phyloP scores from a whole-genome alignment of 2,888 invertebrate species.

The Spisula solida region DNA sequence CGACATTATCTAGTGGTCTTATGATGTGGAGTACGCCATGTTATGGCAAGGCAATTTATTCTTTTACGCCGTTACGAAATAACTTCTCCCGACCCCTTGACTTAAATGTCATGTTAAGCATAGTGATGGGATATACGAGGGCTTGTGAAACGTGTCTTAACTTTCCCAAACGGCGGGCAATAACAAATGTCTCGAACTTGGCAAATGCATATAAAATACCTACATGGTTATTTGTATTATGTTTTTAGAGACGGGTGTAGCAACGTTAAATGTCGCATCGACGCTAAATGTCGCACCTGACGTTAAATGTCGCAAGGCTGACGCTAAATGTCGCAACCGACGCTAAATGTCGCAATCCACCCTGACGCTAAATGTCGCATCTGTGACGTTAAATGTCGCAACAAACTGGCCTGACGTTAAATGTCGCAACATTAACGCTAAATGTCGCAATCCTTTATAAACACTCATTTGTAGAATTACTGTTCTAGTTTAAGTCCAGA shows the following conservation, averaged over 20 bases:
- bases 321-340: too few species aligned
- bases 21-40: background rate
- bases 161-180: background rate
- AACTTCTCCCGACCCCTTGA: conserved; percentile 24
- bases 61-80: conserved; percentile 19
- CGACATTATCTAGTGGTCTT: background rate
- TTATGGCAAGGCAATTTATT: conserved; percentile 38
- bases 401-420: too few species aligned
- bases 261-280: too few species aligned
- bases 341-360: too few species aligned
- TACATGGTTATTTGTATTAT: background rate
- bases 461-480: too few species aligned
- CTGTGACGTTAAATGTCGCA: too few species aligned
- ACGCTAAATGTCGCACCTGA: too few species aligned
- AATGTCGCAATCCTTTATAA: too few species aligned
- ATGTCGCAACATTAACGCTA: too few species aligned
- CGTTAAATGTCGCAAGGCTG: too few species aligned
- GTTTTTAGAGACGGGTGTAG: background rate
- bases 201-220: background rate
- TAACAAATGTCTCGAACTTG: conserved; percentile 8
- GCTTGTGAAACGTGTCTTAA: background rate
- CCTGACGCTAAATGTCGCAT: too few species aligned
- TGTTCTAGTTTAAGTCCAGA: too few species aligned
- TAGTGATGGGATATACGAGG: background rate
- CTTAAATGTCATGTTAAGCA: background rate